Conservation (phyloP, 2,113 vertebrate species). For the Cettia cetti region DNA sequence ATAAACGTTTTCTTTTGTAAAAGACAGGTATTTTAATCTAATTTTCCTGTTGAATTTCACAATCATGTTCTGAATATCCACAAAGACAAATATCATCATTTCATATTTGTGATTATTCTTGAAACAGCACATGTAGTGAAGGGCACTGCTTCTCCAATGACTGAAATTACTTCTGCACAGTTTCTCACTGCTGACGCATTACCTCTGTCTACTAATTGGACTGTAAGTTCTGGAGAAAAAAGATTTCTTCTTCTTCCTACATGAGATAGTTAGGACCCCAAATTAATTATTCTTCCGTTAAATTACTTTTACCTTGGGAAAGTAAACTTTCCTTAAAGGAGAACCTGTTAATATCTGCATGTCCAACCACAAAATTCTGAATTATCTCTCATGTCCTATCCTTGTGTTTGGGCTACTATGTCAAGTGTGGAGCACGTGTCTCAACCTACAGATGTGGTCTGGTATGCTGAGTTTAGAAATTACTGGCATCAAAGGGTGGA, state of each 20-base stretch:
- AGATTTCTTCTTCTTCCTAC: background rate
- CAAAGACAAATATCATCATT: background rate
- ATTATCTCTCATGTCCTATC: background rate
- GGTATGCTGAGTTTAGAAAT: background rate
- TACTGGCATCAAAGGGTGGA: background rate
- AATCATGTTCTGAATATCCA: background rate
- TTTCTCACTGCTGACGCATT: background rate
- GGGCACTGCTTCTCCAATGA: background rate
- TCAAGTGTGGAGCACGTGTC: background rate
- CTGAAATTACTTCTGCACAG: background rate
- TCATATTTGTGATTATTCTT: background rate
- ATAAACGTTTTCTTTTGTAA: background rate
- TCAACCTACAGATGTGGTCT: background rate
- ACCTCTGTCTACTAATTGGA: background rate
- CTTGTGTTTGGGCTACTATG: background rate
- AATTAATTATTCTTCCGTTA: background rate
- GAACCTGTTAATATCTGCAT: background rate
- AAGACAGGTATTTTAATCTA: background rate
- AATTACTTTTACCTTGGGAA: background rate
- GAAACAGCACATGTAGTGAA: background rate
- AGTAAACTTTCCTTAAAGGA: background rate
- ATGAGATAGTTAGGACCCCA: background rate
- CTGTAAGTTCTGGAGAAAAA: background rate
- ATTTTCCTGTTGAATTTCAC: background rate
- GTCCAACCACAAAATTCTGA: background rate